Evolutionary conservation across 2,113 vertebrate species (phyloP).

Genomic region (Fregata magnificens): DNA sequence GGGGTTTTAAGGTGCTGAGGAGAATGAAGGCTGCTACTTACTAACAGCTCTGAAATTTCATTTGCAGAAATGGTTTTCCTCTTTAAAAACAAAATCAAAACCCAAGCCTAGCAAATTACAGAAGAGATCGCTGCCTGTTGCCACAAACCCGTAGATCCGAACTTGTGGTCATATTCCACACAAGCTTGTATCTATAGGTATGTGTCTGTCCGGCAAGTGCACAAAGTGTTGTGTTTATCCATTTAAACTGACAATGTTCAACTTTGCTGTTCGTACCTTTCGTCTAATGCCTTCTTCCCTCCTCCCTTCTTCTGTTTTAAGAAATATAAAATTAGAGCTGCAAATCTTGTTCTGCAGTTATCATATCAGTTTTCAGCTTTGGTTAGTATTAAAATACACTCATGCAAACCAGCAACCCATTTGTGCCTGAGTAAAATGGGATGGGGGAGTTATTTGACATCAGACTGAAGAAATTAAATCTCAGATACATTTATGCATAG

Average conservation of each 20-base stretch:
- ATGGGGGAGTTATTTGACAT: background rate
- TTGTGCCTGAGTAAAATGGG: background rate
- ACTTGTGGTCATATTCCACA: constrained; percentile 93
- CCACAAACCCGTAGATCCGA: constrained; percentile 99
- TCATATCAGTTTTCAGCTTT: background rate
- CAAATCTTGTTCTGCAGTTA: background rate
- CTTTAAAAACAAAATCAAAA: background rate
- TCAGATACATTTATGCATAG: background rate
- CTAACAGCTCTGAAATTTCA: constrained; percentile 36
- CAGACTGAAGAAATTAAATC: background rate
- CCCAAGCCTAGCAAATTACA: constrained; percentile 5
- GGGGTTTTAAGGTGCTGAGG: background rate
- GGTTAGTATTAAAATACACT: background rate
- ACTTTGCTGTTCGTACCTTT: background rate
- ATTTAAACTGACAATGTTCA: background rate
- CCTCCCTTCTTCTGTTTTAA: background rate
- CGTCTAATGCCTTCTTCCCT: background rate
- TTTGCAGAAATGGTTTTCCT: constrained; percentile 42
- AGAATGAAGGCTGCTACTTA: background rate
- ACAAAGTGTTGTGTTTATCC: background rate
- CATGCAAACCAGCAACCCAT: background rate
- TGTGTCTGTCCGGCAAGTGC: constrained; percentile 87
- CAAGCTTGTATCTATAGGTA: constrained; percentile 99
- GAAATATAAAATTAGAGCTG: background rate
- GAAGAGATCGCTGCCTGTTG: constrained; percentile 81